A percentile compares a stretch with the other conserved stretches of the same genome.
Conservation (phyloP, 2,888 invertebrate species). For the Acanthosepion pharaonis region DNA sequence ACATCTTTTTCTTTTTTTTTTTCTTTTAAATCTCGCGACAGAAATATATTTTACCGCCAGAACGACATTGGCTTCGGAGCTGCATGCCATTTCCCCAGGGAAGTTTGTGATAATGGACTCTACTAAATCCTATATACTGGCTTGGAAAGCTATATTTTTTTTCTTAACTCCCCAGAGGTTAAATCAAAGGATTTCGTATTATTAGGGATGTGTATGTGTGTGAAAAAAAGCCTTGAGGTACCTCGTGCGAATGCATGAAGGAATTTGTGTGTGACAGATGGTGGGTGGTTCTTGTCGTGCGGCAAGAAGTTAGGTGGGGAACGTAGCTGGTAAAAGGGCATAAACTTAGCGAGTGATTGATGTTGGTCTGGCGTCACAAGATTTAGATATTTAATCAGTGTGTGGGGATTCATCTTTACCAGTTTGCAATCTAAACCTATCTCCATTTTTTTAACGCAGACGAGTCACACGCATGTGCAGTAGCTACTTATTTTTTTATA, state of each 20-base stretch:
- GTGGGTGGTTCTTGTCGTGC: neutral
- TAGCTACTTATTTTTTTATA: neutral
- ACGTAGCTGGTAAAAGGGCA: neutral
- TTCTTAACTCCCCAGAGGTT: too few species aligned
- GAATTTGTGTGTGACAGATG: neutral
- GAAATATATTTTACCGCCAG: too few species aligned
- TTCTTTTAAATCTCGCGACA: too few species aligned
- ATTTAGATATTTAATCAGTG: constrained; percentile 17
- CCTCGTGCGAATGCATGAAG: neutral
- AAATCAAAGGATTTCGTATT: too few species aligned
- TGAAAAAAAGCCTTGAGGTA: too few species aligned
- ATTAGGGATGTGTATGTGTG: neutral
- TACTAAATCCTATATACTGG: too few species aligned
- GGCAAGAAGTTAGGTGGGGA: neutral
- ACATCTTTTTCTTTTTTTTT: too few species aligned
- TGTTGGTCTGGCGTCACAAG: neutral
- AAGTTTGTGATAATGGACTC: too few species aligned
- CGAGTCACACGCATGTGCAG: neutral
- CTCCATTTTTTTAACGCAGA: neutral
- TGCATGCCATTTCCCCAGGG: too few species aligned
- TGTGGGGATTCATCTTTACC: neutral
- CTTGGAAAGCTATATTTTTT: too few species aligned
- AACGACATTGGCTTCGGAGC: too few species aligned
- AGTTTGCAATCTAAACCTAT: neutral
- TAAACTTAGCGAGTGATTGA: neutral